These are phyloP conservation scores for Gibbula magus DNA, from an alignment of 2,888 invertebrate genomes.

Conservation along the genomic window DNA sequence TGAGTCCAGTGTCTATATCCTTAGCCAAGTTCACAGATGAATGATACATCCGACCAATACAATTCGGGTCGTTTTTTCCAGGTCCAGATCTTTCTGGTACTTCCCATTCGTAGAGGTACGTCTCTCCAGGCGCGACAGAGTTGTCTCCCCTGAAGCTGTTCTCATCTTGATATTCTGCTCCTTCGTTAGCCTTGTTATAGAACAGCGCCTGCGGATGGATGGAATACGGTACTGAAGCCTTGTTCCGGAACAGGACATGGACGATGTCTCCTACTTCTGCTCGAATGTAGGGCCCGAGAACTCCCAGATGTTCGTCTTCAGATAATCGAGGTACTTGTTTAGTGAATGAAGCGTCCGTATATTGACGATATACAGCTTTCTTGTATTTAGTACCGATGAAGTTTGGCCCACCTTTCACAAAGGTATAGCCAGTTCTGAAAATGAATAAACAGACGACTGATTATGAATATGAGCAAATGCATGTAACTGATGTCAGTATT, in stretches of 20 bases:
- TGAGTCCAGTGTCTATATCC: slow-evolving; percentile 55
- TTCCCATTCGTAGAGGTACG: slow-evolving; percentile 52
- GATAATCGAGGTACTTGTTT: slow-evolving; percentile 31
- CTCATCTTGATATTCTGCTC: slow-evolving; percentile 52
- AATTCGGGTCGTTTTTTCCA: slow-evolving; percentile 57
- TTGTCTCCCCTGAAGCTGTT: slow-evolving; percentile 40
- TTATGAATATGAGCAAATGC: too few species aligned
- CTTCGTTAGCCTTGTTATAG: slow-evolving; percentile 56
- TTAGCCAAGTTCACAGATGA: slow-evolving; percentile 51
- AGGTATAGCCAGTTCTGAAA: slow-evolving; percentile 45
- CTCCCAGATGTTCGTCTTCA: slow-evolving; percentile 47
- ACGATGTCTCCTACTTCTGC: slow-evolving; percentile 55
- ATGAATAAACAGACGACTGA: slow-evolving; percentile 2
- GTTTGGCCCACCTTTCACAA: slow-evolving; percentile 46
- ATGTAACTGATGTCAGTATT: too few species aligned
- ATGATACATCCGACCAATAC: slow-evolving; percentile 57
- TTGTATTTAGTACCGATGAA: slow-evolving; percentile 53
- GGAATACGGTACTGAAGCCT: slow-evolving; percentile 51
- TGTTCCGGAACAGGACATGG: slow-evolving; percentile 57
- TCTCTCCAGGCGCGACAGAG: slow-evolving; percentile 28
- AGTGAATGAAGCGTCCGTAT: slow-evolving; percentile 53
- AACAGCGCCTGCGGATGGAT: slow-evolving; percentile 58
- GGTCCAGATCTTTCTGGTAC: slow-evolving; percentile 61
- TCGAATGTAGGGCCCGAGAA: slow-evolving; percentile 63
- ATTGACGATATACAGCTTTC: slow-evolving; percentile 57